Conservation (phyloP, 2,888 invertebrate genomes). For the Nezara viridula region DNA sequence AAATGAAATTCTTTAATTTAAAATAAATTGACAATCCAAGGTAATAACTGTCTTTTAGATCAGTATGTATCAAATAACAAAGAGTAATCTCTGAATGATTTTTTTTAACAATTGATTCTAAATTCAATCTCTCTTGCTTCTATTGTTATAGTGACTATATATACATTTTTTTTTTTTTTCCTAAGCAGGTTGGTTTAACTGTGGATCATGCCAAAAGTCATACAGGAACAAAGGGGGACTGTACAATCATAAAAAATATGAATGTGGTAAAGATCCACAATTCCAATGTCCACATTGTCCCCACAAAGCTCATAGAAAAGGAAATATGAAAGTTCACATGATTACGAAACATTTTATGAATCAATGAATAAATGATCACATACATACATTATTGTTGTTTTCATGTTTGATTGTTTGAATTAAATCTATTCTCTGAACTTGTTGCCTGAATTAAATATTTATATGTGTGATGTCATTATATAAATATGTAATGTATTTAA, state of each 20-base stretch:
- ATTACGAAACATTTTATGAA: constrained; percentile 52
- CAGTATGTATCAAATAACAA: no score
- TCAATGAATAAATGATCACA: background rate
- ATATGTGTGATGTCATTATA: background rate
- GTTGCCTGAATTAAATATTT: background rate
- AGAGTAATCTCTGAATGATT: no score
- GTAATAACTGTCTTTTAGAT: no score
- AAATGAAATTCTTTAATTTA: no score
- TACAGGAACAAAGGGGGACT: constrained; percentile 54
- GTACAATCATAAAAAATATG: constrained; percentile 41
- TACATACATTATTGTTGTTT: background rate
- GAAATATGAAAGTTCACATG: constrained; percentile 66
- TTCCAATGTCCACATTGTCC: constrained; percentile 61
- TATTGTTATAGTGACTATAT: background rate
- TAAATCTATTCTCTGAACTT: background rate
- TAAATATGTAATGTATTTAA: background rate
- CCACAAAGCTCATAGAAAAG: constrained; percentile 66
- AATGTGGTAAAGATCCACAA: constrained; percentile 59
- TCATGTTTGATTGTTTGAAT: background rate
- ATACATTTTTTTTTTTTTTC: constrained; percentile 39
- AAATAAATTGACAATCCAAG: no score
- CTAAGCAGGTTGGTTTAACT: constrained; percentile 29
- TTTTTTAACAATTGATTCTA: no score
- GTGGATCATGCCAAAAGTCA: constrained; percentile 49
- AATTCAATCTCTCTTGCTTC: background rate